Evolutionary conservation across 2,113 vertebrate species (phyloP), one percentile per base, ranked within the genome.

Genomic region (Speoplatyrhinus poulsoni): DNA sequence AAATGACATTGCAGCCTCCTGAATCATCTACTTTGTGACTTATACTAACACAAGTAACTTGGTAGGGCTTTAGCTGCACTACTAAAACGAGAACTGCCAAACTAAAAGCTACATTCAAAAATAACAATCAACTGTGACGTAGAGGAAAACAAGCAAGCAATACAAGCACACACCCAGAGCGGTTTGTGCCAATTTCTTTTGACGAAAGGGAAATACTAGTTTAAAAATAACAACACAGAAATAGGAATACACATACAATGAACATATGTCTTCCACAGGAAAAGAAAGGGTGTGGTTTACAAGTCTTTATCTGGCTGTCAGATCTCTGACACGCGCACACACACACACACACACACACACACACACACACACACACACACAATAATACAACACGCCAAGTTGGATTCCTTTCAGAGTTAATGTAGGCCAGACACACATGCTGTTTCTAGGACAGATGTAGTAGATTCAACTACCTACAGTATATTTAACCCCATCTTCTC

Each of bases 81-180:
- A 26, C 19, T 26, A 26, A 26, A 26, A 26, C 19, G 19, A 26
- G 73, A 68, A 70, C 72, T 76, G 12, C 11, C 52, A 1, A 54
- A 76, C 72, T 76, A 55, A 72, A 80, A 68, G 62, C 70, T 26
- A 4, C 47, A 75, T 75, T 90, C 73, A 87, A 77, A 68, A 75
- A 60, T 58, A 74, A 49, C 75, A 66, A 70, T 82, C 84, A 84
- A 78, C 80, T 68, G 65, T 82, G 84, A 79, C 64, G 65, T 67
- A 83, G 32, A 65, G 73, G 81, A 80, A 85, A 65, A 69, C 65
- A 83, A 80, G 76, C 80, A 77, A 62, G 16, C 46, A 49, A 48
- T 9, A 49, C 46, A 12, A 11, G 46, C 60, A 61, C 60, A 47
- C 60, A 47, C 60, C 46, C 46, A 61, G 6, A 47, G 7, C 46